These are phyloP conservation scores for Yasuhikotakia modesta DNA, from an alignment of 2,797 vertebrate genomes.

Conservation along the genomic window DNA sequence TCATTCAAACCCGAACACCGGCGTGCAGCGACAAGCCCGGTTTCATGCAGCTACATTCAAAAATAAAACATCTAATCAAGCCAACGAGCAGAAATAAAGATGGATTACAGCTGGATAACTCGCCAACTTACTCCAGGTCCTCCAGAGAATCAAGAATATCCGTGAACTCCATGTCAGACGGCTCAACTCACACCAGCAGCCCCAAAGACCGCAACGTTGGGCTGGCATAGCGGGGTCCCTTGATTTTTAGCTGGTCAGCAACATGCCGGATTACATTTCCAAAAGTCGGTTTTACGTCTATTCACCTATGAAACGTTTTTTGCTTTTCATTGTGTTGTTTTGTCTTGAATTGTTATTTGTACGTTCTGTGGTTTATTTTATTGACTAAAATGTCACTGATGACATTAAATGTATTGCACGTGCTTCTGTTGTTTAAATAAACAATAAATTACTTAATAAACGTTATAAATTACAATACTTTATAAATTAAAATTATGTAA, in stretches of 20 bases:
- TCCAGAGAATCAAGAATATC: constrained; percentile 92
- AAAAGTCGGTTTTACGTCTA: background rate
- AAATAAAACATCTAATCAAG: background rate
- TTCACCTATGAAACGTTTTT: background rate
- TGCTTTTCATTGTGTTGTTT: background rate
- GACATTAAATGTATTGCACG: no score
- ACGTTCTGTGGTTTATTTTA: background rate
- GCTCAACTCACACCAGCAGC: constrained; percentile 8
- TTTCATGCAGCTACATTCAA: background rate
- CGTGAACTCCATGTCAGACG: constrained; percentile 60
- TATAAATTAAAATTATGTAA: no score
- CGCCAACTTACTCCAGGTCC: constrained; percentile 86
- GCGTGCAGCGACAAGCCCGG: background rate
- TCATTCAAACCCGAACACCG: constrained; percentile 20
- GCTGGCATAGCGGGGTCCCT: constrained; percentile 65
- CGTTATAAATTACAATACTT: no score
- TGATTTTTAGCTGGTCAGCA: constrained; percentile 21
- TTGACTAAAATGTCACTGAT: background rate
- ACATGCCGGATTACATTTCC: constrained; percentile 57
- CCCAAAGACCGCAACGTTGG: constrained; percentile 63
- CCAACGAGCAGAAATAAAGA: background rate
- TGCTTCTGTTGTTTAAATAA: no score
- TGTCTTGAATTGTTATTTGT: background rate
- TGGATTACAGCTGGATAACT: background rate
- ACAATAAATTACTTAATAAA: no score